Evolutionary conservation across 2,113 vertebrate genomes (phyloP).

Genomic region (Prietella phreatophila): DNA sequence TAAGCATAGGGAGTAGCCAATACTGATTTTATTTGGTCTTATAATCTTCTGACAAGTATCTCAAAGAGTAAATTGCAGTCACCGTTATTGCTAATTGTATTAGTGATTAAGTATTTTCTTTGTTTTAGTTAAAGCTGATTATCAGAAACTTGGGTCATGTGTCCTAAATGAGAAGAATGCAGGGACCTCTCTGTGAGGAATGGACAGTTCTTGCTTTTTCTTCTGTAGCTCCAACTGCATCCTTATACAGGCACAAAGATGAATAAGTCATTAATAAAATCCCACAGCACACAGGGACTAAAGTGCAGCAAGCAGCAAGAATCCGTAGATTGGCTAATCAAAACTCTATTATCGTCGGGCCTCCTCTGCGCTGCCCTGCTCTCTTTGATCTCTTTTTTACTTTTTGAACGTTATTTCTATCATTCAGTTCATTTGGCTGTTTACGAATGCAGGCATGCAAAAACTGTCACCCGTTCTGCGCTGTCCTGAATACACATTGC

Average conservation of each 20-base stretch:
- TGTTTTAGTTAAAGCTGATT: not conserved
- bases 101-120: not conserved
- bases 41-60: not conserved
- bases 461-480: slow-evolving; percentile 39
- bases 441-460: slow-evolving; percentile 28
- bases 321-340: slow-evolving; percentile 59
- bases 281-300: slow-evolving; percentile 37
- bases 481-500: not conserved
- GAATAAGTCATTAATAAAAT: slow-evolving; percentile 56
- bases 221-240: not conserved
- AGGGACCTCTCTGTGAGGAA: not conserved
- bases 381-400: slow-evolving; percentile 49
- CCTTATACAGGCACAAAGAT: slow-evolving; percentile 14
- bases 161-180: not conserved
- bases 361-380: slow-evolving; percentile 24
- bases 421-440: slow-evolving; percentile 32
- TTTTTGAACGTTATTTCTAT: slow-evolving; percentile 47
- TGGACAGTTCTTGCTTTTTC: slow-evolving; percentile 15
- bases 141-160: not conserved
- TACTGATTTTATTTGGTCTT: not conserved
- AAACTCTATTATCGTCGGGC: slow-evolving; percentile 54
- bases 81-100: not conserved
- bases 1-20: not conserved
- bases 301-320: slow-evolving; percentile 34
- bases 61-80: not conserved